Evolutionary conservation across 2,888 invertebrate genomes (phyloP), one percentile per base, ranked within the genome.

Genomic region (Polydrusus cervinus): DNA sequence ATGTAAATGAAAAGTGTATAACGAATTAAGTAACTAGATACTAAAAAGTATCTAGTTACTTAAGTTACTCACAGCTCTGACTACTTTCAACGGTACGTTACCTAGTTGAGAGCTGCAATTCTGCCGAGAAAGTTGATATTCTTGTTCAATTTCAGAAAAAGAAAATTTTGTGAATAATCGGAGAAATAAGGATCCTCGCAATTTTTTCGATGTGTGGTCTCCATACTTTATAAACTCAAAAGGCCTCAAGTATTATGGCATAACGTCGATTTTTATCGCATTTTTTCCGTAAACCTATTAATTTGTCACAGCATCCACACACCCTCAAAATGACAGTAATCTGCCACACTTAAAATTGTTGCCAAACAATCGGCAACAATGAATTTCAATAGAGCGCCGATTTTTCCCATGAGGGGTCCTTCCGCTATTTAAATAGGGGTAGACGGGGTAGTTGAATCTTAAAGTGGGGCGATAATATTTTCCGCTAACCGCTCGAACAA

Each of bases 361-460:
- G 76, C 81, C 83, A 84, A 84, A 84, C 84, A 84, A 83, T 78
- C 79, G 77, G 82, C 81, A 83, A 83, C 84, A 84, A 84, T 83
- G 81, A 81, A 83, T 84, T 82, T 84, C 81, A 81, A 84, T 81
- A 81, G 81, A 79, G 78, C 82, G 83, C 79, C 80, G 80, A 78
- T 81, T 80, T 79, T 84, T 85, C 84, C 84, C 84, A 84, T 76
- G 83, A 72, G 69, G 73, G 76, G 71, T 61, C 66, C 80, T 79
- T 81, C 74, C 78, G 69, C 81, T 60, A 38, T 80, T 80, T 51
- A 60, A 60, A 60, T 34, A 49, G 25, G 53, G 71, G 40, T 16
- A 43, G 72, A 40, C 40, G 61, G 55, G 30, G 20, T 6, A 43
- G 20, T 55, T 45, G 34, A 38, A 51, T 11, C 18, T 43, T 71